Conservation (phyloP, 2,888 invertebrate species). For the Dioctria rufipes region DNA sequence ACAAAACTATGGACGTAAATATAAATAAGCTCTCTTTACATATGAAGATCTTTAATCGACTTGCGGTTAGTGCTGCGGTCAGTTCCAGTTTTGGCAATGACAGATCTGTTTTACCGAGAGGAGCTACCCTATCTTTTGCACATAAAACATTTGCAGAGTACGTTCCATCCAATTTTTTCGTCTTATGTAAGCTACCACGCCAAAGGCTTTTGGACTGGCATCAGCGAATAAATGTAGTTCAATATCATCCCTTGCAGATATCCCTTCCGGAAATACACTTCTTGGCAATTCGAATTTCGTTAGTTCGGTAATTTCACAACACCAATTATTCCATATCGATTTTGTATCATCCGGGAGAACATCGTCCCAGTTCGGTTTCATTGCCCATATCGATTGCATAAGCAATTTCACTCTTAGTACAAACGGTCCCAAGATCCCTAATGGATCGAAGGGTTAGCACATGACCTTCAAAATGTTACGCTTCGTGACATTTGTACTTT, state of each 20-base stretch:
- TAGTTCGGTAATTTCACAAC: too few relatives aligned
- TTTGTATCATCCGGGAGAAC: neutral
- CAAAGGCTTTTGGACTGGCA: slow-evolving; percentile 51
- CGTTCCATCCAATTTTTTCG: neutral
- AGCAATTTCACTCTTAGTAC: too few relatives aligned
- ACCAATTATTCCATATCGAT: slow-evolving; percentile 25
- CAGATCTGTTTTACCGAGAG: too few relatives aligned
- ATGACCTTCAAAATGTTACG: too few relatives aligned
- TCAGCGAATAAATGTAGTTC: slow-evolving; percentile 48
- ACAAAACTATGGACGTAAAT: neutral
- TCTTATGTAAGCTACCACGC: slow-evolving; percentile 10
- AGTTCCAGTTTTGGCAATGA: too few relatives aligned
- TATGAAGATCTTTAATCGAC: neutral
- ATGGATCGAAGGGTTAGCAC: too few relatives aligned
- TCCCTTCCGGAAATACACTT: neutral
- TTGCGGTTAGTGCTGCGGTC: too few relatives aligned
- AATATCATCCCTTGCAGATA: neutral
- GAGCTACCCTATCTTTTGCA: neutral
- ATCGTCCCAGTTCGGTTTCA: neutral
- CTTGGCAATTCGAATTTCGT: neutral
- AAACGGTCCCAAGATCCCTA: too few relatives aligned
- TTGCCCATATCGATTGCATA: neutral
- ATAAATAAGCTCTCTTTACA: neutral
- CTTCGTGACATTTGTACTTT: too few relatives aligned
- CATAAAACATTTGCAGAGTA: neutral